phyloP scores from a whole-genome alignment of 2,113 vertebrate genomes.

The Brachionichthys hirsutus region DNA sequence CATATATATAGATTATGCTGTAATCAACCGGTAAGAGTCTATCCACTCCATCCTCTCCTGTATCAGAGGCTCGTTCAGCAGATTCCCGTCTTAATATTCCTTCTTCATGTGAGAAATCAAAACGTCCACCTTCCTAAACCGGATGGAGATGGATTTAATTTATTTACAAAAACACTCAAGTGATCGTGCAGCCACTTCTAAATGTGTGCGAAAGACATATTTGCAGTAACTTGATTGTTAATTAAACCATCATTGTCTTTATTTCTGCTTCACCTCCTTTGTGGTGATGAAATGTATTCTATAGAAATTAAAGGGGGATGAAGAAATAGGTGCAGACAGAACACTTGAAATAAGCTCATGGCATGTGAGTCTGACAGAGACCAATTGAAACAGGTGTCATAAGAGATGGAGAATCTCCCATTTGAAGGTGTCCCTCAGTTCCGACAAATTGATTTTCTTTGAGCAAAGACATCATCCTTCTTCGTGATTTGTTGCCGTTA shows the following conservation, averaged over 20 bases:
- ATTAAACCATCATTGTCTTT: slow-evolving; percentile 6
- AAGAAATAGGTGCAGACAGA: not conserved
- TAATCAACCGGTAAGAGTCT: slow-evolving; percentile 39
- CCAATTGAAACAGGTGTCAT: slow-evolving; percentile 21
- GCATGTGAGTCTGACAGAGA: slow-evolving; percentile 28
- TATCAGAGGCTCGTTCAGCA: slow-evolving; percentile 52
- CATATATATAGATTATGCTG: slow-evolving; percentile 30
- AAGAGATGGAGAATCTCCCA: slow-evolving; percentile 43
- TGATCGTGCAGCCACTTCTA: not conserved
- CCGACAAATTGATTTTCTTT: slow-evolving; percentile 58
- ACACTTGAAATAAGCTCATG: not conserved
- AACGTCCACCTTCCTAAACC: slow-evolving; percentile 38
- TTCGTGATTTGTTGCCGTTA: slow-evolving; percentile 56
- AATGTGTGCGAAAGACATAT: slow-evolving; percentile 7
- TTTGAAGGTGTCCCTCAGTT: slow-evolving; percentile 53
- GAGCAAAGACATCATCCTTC: slow-evolving; percentile 51
- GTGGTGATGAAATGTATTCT: slow-evolving; percentile 14
- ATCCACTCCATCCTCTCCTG: slow-evolving; percentile 23
- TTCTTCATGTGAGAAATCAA: slow-evolving; percentile 28
- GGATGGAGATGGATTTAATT: slow-evolving; percentile 42
- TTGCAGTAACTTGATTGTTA: too few species aligned
- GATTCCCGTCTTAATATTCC: slow-evolving; percentile 53
- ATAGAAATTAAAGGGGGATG: slow-evolving; percentile 13
- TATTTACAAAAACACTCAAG: slow-evolving; percentile 29
- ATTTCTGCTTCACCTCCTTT: not conserved